A percentile compares a stretch with the other conserved stretches of the same genome.
Evolutionary conservation across 2,113 vertebrate genomes (phyloP).

Genomic region (Phylloscopus trochiloides): DNA sequence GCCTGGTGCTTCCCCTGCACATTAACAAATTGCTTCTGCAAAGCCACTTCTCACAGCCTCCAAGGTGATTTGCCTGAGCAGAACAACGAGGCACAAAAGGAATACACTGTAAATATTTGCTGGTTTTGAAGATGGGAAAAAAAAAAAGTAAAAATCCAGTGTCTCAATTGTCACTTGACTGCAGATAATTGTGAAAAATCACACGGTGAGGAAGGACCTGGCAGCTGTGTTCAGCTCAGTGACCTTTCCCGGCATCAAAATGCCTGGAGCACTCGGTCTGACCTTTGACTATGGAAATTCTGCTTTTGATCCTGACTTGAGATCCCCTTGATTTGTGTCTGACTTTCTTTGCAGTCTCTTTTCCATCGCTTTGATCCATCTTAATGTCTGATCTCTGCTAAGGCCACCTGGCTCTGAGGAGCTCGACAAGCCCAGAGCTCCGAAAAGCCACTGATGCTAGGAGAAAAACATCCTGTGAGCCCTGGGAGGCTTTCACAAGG

Average conservation of each 20-base stretch:
- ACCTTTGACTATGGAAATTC: not conserved
- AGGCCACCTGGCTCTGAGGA: not conserved
- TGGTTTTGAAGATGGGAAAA: not conserved
- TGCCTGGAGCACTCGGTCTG: not conserved
- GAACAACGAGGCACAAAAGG: not conserved
- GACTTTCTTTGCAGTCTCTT: not conserved
- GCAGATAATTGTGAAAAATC: not conserved
- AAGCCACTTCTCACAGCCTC: not conserved
- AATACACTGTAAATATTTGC: not conserved
- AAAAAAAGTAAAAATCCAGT: no score
- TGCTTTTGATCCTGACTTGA: not conserved
- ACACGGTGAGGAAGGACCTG: not conserved
- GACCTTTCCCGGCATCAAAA: not conserved
- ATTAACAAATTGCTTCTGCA: not conserved
- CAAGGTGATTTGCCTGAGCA: not conserved
- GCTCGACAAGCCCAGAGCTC: not conserved
- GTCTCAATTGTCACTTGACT: not conserved
- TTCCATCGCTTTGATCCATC: not conserved
- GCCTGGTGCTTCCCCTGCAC: not conserved
- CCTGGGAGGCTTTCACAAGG: slow-evolving; percentile 21
- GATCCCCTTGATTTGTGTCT: not conserved
- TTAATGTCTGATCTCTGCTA: not conserved
- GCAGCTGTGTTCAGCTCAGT: not conserved
- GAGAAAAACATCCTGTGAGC: not conserved
- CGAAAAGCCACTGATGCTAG: rapidly evolving